Evolutionary conservation across 2,797 vertebrate species (phyloP), one percentile per base, ranked within the genome.

Genomic region (Enteromius paludinosus): DNA sequence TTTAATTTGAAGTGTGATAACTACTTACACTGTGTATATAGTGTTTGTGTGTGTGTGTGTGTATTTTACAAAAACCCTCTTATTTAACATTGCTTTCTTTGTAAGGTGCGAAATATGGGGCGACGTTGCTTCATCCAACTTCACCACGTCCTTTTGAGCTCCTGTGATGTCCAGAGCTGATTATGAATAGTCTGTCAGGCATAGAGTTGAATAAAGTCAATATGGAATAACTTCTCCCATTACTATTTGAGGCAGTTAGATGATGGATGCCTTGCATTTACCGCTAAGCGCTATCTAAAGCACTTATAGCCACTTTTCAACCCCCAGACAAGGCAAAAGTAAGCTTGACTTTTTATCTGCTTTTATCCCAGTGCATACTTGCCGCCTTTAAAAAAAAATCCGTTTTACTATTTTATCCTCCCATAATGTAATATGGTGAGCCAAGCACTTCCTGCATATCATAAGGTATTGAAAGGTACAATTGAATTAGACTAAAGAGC

Each of bases 401-500:
- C 79, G 86, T 88, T 92, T 92, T 91, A 93, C 91, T 91, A 90
- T 90, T 89, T 89, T 87, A 90, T 90, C 87, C 85, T 85, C 82
- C 87, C 87, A 87, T 95, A 95, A 95, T 95, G 92, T 90, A 91
- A 93, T 94, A 84, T 88, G 86, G 86, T 15, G 83, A 91, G 78
- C 84, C 87, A 88, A 89, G 89, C 87, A 92, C 92, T 95, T 95
- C 94, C 93, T 94, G 92, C 88, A 91, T 92, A 93, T 92, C 93
- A 91, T 93, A 92, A 93, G 92, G 91, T 92, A 93, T 94, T 94
- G 93, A 94, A 93, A 93, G 91, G 91, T 91, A 90, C 90, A 94
- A 95, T 95, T 95, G 93, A 94, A 94, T 95, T 94, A 94, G 94
- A 92, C 93, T 94, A 92, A 94, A 93, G 89, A 89, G 93, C 93